These are phyloP conservation scores for Dendrolimus pini DNA, from an alignment of 2,888 invertebrate genomes.

Conservation along the genomic window DNA sequence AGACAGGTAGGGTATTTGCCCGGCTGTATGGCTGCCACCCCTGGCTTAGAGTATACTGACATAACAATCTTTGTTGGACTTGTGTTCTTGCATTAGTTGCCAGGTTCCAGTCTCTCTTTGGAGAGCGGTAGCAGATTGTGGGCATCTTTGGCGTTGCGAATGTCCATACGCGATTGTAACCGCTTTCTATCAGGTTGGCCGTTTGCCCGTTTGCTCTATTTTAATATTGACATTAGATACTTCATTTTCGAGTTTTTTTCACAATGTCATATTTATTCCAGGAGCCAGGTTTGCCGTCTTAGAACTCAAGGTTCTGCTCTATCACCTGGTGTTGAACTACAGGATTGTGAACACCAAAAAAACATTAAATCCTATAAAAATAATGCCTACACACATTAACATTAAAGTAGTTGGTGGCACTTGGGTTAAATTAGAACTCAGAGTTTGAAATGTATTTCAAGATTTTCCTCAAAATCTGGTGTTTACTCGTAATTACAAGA, in stretches of 20 bases:
- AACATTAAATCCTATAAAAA: conserved; percentile 4
- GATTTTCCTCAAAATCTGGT: no score
- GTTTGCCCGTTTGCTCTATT: neutral
- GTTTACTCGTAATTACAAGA: no score
- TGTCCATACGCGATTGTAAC: neutral
- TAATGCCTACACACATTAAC: conserved; percentile 8
- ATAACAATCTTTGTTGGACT: neutral
- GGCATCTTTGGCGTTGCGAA: neutral
- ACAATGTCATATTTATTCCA: neutral
- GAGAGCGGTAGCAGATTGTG: neutral
- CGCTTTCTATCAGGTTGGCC: neutral
- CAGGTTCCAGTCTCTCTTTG: neutral
- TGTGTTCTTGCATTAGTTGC: neutral
- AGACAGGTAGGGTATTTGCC: neutral
- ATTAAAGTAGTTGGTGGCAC: conserved; percentile 8
- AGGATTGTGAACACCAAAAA: conserved; percentile 3
- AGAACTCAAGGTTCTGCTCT: conserved; percentile 4
- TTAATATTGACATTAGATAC: no score
- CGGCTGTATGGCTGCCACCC: neutral
- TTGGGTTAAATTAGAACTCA: conserved; percentile 9
- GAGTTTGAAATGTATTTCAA: conserved; percentile 6
- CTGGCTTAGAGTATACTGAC: neutral
- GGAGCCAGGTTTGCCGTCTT: conserved; percentile 4
- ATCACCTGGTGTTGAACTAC: conserved; percentile 5
- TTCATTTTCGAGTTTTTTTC: neutral